Evolutionary conservation across 2,888 invertebrate species (phyloP), one percentile per base, ranked within the genome.

Genomic region (Apodemia hepburni): DNA sequence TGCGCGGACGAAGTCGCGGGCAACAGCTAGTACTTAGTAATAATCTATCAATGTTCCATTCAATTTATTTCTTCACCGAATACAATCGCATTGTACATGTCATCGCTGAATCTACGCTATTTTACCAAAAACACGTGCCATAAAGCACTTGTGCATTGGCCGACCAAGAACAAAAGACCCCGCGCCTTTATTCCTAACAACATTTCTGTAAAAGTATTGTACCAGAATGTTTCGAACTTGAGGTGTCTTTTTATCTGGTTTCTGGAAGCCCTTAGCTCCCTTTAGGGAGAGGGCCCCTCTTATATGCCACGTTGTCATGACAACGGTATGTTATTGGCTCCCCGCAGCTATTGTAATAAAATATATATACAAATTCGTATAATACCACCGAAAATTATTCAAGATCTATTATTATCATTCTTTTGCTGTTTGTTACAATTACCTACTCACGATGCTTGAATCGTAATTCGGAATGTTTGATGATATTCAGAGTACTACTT

Each of bases 311-410:
- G 89, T 90, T 81, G 77, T 77, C 80, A 89, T 87, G 81, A 71
- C 78, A 78, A 91, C 90, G 70, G 81, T 80, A 78, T 88, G 83
- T 81, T 89, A 84, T 86, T 86, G 84, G 84, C 87, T 85, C 89
- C 87, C 86, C 79, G 79, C 82, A 76, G 82, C 76, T 78, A 11
- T 77, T 78, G 77, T 75, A 73, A 73, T 74, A 71, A 76, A 74
- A 73, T 74, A 73, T 75, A 64, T 76, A 77, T 63, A 64, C 60
- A 64, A 7, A 66, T 63, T 61, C 47, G 54, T 51, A 57, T 35
- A 45, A 54, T 22, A 61, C 60, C 61, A 33, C 7, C 33, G 8
- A 33, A 69, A 61, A 68, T 66, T 64, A 65, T 64, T 64, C 38
- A 35, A 61, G 54, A 51, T 22, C 15, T 7, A 17, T 61, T 54